These are phyloP conservation scores for Macaca nemestrina DNA, from an alignment of 2,113 vertebrate species.

Conservation along the genomic window DNA sequence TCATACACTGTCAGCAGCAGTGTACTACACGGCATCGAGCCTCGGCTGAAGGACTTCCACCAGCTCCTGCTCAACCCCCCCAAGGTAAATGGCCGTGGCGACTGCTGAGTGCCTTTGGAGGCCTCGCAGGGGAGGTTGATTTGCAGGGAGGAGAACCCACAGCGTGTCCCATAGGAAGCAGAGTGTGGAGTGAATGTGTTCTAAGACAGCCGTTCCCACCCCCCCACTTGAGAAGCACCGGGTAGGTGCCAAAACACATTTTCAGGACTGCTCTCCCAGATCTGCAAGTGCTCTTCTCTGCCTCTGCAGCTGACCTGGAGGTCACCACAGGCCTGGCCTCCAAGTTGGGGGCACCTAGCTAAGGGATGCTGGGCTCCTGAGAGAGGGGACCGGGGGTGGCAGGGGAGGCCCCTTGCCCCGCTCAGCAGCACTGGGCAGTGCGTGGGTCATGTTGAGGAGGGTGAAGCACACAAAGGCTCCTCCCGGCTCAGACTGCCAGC, in stretches of 20 bases:
- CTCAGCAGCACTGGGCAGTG: not conserved
- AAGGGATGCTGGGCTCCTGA: not conserved
- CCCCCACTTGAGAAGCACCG: not conserved
- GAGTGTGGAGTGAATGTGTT: not conserved
- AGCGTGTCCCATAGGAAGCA: fast-evolving
- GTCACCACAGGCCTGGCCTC: not conserved
- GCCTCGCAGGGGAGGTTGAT: fast-evolving
- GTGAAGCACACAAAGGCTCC: too few relatives aligned
- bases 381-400: too few relatives aligned
- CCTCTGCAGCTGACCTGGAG: not conserved
- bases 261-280: not conserved
- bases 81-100: slow-evolving; percentile 84
- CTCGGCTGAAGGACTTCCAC: slow-evolving; percentile 97
- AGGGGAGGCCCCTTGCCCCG: not conserved
- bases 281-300: not conserved
- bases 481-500: fast-evolving
- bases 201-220: not conserved
- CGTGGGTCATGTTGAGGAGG: not conserved
- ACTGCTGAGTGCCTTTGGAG: too few relatives aligned
- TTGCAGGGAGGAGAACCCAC: not conserved
- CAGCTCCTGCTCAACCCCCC: slow-evolving; percentile 95
- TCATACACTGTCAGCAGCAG: slow-evolving; percentile 92
- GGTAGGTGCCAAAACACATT: not conserved
- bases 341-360: not conserved
- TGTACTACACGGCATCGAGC: slow-evolving; percentile 93